Percentiles rank a stretch among this genome's conserved stretches.
These are phyloP conservation scores for Trochalopteron elliotii DNA, from an alignment of 2,113 vertebrate genomes.

Conservation along the genomic window DNA sequence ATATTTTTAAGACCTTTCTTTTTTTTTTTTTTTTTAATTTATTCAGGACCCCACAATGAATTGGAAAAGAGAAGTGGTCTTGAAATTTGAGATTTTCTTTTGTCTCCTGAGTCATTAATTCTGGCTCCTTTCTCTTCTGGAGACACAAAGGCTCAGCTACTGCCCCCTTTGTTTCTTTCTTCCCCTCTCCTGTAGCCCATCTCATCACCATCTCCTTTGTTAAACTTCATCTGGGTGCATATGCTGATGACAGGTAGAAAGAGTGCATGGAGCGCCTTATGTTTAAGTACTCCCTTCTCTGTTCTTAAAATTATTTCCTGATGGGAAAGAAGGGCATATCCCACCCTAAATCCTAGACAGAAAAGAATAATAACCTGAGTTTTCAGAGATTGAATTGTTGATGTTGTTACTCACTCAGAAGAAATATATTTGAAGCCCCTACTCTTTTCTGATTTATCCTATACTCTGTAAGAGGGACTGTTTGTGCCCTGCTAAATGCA, in stretches of 20 bases:
- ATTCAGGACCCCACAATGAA: background rate
- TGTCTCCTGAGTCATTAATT: background rate
- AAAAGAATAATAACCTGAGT: background rate
- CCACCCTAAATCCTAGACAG: background rate
- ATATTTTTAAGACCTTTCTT: background rate
- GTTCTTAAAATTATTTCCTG: background rate
- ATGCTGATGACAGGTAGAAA: background rate
- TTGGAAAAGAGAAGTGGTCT: background rate
- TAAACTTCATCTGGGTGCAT: background rate
- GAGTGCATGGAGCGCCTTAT: background rate
- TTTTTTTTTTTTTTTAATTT: background rate
- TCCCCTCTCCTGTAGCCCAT: background rate
- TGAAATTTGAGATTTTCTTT: background rate
- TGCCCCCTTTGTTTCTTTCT: background rate
- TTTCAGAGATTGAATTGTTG: background rate
- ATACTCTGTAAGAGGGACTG: background rate
- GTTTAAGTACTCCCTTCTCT: background rate
- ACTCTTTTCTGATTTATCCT: background rate
- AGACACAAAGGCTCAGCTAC: background rate
- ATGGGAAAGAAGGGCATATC: background rate
- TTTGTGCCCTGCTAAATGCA: background rate
- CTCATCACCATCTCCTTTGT: background rate
- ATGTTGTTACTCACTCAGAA: background rate
- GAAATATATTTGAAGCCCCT: background rate
- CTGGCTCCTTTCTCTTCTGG: background rate